These are phyloP conservation scores for Gymnorhina tibicen DNA, from an alignment of 2,113 vertebrate genomes.

Conservation along the genomic window DNA sequence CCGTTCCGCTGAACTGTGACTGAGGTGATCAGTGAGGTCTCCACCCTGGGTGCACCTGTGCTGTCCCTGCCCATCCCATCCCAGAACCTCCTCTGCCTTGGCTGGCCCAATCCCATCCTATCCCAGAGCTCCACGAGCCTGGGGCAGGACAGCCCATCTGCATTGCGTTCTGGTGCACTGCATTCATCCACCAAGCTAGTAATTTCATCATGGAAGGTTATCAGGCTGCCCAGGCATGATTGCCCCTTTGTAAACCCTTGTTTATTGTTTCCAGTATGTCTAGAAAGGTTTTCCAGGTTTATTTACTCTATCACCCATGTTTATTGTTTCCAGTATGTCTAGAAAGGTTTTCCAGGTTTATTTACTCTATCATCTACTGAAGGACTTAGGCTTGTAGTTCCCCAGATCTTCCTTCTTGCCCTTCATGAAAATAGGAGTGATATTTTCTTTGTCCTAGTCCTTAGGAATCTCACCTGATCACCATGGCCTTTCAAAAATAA, in stretches of 20 bases:
- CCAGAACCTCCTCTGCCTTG: too few relatives aligned
- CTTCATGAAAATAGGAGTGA: background rate
- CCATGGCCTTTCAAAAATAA: background rate
- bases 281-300: background rate
- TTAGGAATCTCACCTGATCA: accelerated
- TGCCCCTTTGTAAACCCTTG: background rate
- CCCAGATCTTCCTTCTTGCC: background rate
- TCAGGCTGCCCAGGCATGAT: background rate
- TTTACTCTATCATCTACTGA: background rate
- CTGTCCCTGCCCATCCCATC: background rate
- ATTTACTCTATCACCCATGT: background rate
- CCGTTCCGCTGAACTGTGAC: background rate
- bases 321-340: background rate
- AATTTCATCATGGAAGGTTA: background rate
- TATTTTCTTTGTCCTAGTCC: background rate
- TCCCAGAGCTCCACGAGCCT: background rate
- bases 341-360: background rate
- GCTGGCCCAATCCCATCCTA: background rate
- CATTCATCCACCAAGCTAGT: accelerated
- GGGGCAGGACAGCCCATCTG: background rate
- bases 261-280: background rate
- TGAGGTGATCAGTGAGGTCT: background rate
- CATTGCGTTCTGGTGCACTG: background rate
- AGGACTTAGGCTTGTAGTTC: background rate
- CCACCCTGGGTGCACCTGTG: too few relatives aligned